Evolutionary conservation across 1,140 invertebrate species (phyloP).

Genomic region (Listronotus bonariensis): DNA sequence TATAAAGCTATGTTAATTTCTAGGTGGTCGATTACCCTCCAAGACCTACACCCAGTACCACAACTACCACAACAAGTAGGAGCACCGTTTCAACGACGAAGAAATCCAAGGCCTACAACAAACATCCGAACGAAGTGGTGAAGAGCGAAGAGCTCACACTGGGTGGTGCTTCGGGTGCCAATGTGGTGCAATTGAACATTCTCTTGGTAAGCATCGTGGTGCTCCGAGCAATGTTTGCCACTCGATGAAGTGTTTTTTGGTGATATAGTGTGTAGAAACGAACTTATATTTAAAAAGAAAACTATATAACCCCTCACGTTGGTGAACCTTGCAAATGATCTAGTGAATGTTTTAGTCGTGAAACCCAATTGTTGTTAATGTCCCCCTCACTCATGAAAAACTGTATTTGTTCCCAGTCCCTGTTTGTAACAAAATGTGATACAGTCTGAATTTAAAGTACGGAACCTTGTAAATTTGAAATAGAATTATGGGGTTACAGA

Average conservation of each 20-base stretch:
- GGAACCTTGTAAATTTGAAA: no score
- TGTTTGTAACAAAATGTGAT: conserved; percentile 22
- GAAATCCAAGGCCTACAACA: conserved; percentile 68
- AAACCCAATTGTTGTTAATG: conserved; percentile 22
- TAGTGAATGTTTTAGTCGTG: conserved; percentile 32
- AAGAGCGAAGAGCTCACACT: conserved; percentile 87
- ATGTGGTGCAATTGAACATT: conserved; percentile 42
- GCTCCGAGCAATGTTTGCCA: conserved; percentile 27
- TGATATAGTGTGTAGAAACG: conserved; percentile 5
- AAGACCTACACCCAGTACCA: conserved; percentile 55
- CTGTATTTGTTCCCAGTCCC: neutral
- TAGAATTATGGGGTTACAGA: no score
- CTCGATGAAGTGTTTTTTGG: conserved; percentile 24
- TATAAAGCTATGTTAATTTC: conserved; percentile 5
- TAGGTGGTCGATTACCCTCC: conserved; percentile 48
- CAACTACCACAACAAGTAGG: conserved; percentile 43
- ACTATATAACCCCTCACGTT: neutral
- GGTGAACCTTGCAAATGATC: neutral
- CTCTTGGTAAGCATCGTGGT: conserved; percentile 45
- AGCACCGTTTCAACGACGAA: conserved; percentile 48
- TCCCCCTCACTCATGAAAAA: conserved; percentile 13
- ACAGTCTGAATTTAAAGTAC: no score
- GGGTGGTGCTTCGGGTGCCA: conserved; percentile 34
- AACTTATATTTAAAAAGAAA: neutral
- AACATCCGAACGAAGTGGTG: conserved; percentile 89